phyloP scores from a whole-genome alignment of 2,888 invertebrate genomes.

The Cataglyphis altisquamis region DNA sequence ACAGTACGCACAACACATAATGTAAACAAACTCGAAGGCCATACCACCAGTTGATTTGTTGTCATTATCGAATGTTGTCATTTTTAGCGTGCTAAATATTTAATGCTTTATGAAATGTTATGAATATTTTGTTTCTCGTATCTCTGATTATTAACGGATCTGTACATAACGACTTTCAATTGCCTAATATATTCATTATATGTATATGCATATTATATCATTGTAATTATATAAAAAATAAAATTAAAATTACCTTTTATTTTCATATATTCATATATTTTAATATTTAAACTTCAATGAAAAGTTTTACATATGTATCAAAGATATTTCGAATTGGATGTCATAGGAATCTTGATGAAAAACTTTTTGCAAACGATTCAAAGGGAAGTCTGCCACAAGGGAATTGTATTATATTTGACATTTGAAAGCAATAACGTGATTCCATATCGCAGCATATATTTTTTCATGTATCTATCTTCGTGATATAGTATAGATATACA shows the following conservation, averaged over 20 bases:
- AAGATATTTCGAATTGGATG: neutral
- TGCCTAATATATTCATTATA: too few species aligned
- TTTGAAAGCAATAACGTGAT: constrained; percentile 37
- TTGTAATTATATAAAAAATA: neutral
- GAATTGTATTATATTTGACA: constrained; percentile 27
- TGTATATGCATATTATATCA: too few species aligned
- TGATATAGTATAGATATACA: neutral
- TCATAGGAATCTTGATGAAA: constrained; percentile 18
- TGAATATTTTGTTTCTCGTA: too few species aligned
- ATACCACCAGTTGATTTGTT: too few species aligned
- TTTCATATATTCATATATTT: neutral
- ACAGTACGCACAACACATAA: too few species aligned
- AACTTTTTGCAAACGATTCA: constrained; percentile 25
- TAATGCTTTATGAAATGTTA: too few species aligned
- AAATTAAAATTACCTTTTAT: neutral
- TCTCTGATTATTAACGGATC: too few species aligned
- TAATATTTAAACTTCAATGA: neutral
- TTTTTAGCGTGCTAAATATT: too few species aligned
- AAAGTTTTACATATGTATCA: neutral
- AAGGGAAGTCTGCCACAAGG: neutral
- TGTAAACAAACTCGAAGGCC: too few species aligned
- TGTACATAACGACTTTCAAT: too few species aligned
- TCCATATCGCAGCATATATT: neutral
- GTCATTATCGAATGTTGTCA: too few species aligned
- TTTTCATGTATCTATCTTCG: neutral